Evolutionary conservation across 2,113 vertebrate genomes (phyloP), one percentile per base, ranked within the genome.

Genomic region (Phyllostomus hastatus): DNA sequence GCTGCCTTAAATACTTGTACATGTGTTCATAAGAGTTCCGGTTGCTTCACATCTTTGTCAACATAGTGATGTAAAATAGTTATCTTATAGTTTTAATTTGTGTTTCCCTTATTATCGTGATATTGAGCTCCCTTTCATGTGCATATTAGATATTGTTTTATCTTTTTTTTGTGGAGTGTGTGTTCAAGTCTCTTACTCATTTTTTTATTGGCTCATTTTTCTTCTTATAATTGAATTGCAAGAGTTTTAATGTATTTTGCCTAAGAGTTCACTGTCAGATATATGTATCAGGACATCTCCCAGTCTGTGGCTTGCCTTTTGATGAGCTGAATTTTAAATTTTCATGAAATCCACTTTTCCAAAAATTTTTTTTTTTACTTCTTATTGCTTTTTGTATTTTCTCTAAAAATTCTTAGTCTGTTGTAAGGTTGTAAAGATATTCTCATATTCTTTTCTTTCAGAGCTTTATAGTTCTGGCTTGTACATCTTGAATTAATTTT

Each of bases 271-370:
- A 57, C 66, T 88, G 70, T 69, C 69, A 76, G 38, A 75, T 87
- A 87, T 7, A 33, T 28, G 14, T 59, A 82, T 81, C 82, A n/a
- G 69, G 69, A 82, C 52, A 76, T 76, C 88, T 76, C 20, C 67
- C 28, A 38, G 50, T 64, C 52, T 70, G n/a, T 88, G 43, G 6
- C 16, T 89, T 93, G 50, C 50, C 69, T 88, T 89, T 84, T 93
- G 70, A 84, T 78, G 64, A 61, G 61, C 50, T 89, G 28, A 59
- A 50, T 92, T 95, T 82, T 75, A 92, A 57, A 83, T 92, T 88
- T 88, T 76, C 22, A 26, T 78, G 17, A 79, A 78, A 93, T 64
- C 31, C 31, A 31, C 2, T 70, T 89, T 95, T 50, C 70, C 28
- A 17, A 59, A 79, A 79, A 93, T 35, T 31, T 2, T 28, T 11